phyloP scores from a whole-genome alignment of 2,888 invertebrate genomes.

The Nyleta sp. region DNA sequence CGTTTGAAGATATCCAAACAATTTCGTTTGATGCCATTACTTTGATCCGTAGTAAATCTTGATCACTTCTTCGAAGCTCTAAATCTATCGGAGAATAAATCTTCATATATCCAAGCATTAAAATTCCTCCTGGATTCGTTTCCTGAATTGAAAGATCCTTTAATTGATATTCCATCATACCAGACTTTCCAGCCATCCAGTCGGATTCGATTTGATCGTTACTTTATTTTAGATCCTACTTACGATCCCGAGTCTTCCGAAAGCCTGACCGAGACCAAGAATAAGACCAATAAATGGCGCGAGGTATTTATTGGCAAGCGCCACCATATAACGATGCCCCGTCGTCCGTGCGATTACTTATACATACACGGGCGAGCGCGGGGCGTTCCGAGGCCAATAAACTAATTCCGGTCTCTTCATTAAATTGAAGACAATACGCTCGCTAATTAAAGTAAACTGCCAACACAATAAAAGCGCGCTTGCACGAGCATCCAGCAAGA shows the following conservation, averaged over 20 bases:
- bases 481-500: constrained; percentile 34
- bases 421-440: constrained; percentile 78
- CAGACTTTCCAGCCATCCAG: no score
- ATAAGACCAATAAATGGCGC: constrained; percentile 71
- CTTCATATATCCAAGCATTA: no score
- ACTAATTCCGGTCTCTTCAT: constrained; percentile 80
- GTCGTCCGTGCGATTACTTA: constrained; percentile 60
- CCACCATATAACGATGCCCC: constrained; percentile 70
- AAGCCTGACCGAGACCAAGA: constrained; percentile 16
- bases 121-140: background rate
- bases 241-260: background rate
- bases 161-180: background rate
- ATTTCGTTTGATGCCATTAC: no score
- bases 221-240: background rate
- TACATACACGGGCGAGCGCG: constrained; percentile 58
- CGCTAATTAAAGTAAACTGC: constrained; percentile 79
- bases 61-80: no score
- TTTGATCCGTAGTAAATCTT: no score
- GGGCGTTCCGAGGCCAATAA: constrained; percentile 73
- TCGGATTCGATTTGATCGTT: background rate
- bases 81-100: no score
- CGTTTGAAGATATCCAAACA: no score
- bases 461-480: constrained; percentile 72
- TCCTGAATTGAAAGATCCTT: background rate
- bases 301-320: constrained; percentile 75